These are phyloP conservation scores for Cynaeus angustus DNA, from an alignment of 2,888 invertebrate species.

Conservation along the genomic window DNA sequence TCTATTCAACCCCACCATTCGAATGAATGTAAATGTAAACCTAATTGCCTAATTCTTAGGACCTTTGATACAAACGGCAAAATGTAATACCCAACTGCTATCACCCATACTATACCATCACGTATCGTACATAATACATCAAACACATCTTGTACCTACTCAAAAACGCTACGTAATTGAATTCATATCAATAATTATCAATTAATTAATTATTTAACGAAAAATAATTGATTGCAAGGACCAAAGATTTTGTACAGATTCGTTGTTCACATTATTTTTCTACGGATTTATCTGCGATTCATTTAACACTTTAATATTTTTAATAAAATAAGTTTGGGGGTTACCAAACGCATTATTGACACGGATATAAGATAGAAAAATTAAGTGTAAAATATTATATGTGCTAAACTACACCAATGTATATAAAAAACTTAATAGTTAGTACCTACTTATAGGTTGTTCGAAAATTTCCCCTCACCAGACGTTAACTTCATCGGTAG, in stretches of 20 bases:
- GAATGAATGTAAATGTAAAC: too few relatives aligned
- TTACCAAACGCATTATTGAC: conserved; percentile 41
- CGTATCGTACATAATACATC: conserved; percentile 5
- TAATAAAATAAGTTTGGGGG: conserved; percentile 39
- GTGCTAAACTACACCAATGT: conserved; percentile 61
- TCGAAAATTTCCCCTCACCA: conserved; percentile 29
- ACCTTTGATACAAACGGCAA: too few relatives aligned
- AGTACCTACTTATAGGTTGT: conserved; percentile 30
- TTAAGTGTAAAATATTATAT: conserved; percentile 46
- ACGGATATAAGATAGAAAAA: conserved; percentile 46
- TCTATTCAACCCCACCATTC: too few relatives aligned
- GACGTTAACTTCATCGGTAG: conserved; percentile 14
- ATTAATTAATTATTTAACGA: conserved; percentile 48
- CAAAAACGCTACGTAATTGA: conserved; percentile 33
- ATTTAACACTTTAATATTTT: conserved; percentile 23
- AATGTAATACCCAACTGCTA: background rate
- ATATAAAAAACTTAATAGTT: conserved; percentile 52
- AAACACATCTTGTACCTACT: conserved; percentile 18
- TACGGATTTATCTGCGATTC: conserved; percentile 44
- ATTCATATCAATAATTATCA: conserved; percentile 52
- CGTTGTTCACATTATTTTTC: conserved; percentile 53
- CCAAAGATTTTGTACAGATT: conserved; percentile 57
- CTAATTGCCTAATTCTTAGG: too few relatives aligned
- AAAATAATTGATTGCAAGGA: conserved; percentile 55
- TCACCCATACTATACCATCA: conserved; percentile 4